Conservation (phyloP, 1,140 invertebrate genomes). For the Stegodyphus mimosarum region DNA sequence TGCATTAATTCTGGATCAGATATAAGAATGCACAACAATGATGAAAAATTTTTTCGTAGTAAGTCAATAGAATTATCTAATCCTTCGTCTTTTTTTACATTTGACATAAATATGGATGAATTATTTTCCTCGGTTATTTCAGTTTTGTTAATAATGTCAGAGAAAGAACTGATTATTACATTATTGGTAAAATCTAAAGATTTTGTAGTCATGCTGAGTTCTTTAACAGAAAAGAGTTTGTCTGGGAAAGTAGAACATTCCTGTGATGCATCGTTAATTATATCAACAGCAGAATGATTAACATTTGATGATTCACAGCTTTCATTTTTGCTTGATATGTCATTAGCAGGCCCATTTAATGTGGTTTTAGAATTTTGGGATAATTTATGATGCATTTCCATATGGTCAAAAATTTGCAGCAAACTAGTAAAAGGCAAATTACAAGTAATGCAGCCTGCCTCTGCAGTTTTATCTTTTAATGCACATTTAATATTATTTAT, state of each 20-base stretch:
- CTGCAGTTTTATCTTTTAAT: neutral
- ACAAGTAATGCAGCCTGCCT: conserved; percentile 10
- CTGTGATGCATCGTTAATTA: neutral
- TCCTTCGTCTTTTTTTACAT: neutral
- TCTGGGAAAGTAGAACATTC: neutral
- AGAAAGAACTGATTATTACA: too few relatives aligned
- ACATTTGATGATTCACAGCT: neutral
- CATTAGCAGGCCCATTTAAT: neutral
- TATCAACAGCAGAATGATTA: neutral
- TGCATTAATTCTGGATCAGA: conserved; percentile 57
- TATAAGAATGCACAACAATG: conserved; percentile 42
- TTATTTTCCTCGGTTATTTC: too few relatives aligned
- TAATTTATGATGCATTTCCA: neutral
- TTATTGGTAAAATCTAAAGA: neutral
- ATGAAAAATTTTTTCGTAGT: conserved; percentile 53
- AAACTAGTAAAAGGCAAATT: conserved; percentile 2
- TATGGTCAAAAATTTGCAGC: conserved; percentile 3
- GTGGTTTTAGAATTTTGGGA: neutral
- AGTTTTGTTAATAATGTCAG: too few relatives aligned
- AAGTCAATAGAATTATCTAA: conserved; percentile 7
- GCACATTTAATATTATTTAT: conserved; percentile 8
- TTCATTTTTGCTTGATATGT: neutral
- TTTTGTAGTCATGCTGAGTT: neutral
- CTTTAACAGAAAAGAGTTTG: neutral
- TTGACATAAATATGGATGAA: neutral